Conservation (phyloP, 2,888 invertebrate species). For the Polydrusus pterygomalis region DNA sequence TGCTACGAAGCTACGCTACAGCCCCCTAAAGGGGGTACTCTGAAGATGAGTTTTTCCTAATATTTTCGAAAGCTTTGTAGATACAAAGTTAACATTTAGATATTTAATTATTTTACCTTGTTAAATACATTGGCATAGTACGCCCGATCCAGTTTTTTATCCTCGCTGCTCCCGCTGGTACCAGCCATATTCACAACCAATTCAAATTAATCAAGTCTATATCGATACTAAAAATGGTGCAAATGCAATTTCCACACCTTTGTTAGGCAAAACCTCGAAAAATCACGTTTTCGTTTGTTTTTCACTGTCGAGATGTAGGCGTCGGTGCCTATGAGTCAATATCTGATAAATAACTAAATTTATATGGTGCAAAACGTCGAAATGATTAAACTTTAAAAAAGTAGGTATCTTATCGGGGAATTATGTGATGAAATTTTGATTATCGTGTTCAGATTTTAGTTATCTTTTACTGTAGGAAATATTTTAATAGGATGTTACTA, state of each 20-base stretch:
- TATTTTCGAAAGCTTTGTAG: no score
- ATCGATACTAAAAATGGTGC: not conserved
- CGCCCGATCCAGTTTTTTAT: not conserved
- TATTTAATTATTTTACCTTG: no score
- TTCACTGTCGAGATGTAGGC: not conserved
- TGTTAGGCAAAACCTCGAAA: not conserved
- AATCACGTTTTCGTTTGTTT: conserved; percentile 4
- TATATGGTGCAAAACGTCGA: conserved; percentile 1
- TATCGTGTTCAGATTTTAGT: no score
- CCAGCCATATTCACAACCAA: not conserved
- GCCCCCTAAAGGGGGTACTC: no score
- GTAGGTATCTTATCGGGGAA: conserved; percentile 1
- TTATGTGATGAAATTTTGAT: not conserved
- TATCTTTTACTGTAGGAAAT: no score
- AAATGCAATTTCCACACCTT: not conserved
- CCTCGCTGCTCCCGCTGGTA: not conserved
- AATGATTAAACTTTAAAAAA: not conserved
- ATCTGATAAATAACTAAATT: conserved; percentile 7
- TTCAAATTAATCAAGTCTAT: not conserved
- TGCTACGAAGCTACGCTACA: no score
- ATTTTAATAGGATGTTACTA: no score
- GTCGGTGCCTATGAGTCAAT: not conserved
- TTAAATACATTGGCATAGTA: conserved; percentile 1
- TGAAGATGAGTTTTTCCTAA: no score
- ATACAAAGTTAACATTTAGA: no score